Conservation (phyloP, 2,888 invertebrate genomes). For the Tetranychus truncatus region DNA sequence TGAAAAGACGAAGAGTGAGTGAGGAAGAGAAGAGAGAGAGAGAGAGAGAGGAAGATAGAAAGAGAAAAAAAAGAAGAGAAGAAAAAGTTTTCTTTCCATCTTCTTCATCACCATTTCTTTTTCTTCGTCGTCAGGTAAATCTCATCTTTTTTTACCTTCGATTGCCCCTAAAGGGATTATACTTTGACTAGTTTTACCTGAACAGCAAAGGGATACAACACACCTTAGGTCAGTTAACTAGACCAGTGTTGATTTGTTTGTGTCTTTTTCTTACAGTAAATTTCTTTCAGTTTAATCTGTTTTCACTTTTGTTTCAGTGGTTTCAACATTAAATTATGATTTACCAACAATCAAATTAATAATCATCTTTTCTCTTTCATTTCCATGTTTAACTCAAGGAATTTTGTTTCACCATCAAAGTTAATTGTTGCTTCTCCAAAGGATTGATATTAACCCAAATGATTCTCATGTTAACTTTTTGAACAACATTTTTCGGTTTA, state of each 20-base stretch:
- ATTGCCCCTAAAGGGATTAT: neutral
- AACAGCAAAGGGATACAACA: neutral
- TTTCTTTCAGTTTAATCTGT: too few relatives aligned
- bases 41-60: constrained; percentile 2
- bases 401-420: too few relatives aligned
- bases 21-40: constrained; percentile 1
- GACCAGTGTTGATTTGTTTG: neutral
- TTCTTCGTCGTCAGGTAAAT: neutral
- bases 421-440: too few relatives aligned
- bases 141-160: neutral
- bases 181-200: neutral
- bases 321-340: too few relatives aligned
- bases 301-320: too few relatives aligned
- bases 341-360: too few relatives aligned
- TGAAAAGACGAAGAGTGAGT: neutral
- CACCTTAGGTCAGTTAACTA: neutral
- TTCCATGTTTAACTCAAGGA: too few relatives aligned
- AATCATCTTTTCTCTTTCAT: too few relatives aligned
- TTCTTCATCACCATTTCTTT: neutral
- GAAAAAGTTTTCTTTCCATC: neutral
- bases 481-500: too few relatives aligned
- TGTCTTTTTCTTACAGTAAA: too few relatives aligned
- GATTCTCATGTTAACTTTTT: too few relatives aligned
- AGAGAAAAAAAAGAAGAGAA: constrained; percentile 4
- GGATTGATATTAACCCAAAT: too few relatives aligned